A percentile compares a stretch with the other conserved stretches of the same genome.
These are phyloP conservation scores for Unio delphinus DNA, from an alignment of 2,888 invertebrate genomes.

Conservation along the genomic window DNA sequence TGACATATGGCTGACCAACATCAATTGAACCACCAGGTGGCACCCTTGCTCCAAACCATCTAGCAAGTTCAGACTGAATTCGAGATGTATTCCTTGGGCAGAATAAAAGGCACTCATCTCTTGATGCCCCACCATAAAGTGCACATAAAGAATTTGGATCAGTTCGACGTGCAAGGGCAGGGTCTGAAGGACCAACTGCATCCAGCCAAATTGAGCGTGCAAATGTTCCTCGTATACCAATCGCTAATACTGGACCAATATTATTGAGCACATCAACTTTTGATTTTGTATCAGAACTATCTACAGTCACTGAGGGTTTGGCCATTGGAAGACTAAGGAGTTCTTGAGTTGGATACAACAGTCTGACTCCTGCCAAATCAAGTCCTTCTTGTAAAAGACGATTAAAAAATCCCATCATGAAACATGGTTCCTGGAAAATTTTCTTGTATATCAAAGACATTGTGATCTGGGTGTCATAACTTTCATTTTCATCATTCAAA, in stretches of 20 bases:
- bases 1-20: slow-evolving; percentile 54
- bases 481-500: slow-evolving; percentile 39
- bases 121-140: slow-evolving; percentile 59
- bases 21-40: slow-evolving; percentile 60
- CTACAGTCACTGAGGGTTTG: slow-evolving; percentile 11
- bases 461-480: slow-evolving; percentile 61
- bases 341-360: slow-evolving; percentile 58
- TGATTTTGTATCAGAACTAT: slow-evolving; percentile 24
- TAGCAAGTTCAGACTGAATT: slow-evolving; percentile 54
- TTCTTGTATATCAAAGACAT: slow-evolving; percentile 64
- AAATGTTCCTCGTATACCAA: slow-evolving; percentile 62
- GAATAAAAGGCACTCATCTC: slow-evolving; percentile 62
- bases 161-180: slow-evolving; percentile 58
- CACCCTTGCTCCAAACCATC: slow-evolving; percentile 68
- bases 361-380: slow-evolving; percentile 61
- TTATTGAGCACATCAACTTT: slow-evolving; percentile 47
- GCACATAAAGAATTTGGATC: slow-evolving; percentile 68
- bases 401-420: slow-evolving; percentile 63
- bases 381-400: slow-evolving; percentile 62
- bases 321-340: slow-evolving; percentile 43
- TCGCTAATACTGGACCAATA: slow-evolving; percentile 61
- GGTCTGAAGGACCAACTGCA: slow-evolving; percentile 66
- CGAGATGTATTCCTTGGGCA: slow-evolving; percentile 60
- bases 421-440: slow-evolving; percentile 57
- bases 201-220: slow-evolving; percentile 64